These are phyloP conservation scores for Melinaea menophilus DNA, from an alignment of 2,888 invertebrate species.

Conservation along the genomic window DNA sequence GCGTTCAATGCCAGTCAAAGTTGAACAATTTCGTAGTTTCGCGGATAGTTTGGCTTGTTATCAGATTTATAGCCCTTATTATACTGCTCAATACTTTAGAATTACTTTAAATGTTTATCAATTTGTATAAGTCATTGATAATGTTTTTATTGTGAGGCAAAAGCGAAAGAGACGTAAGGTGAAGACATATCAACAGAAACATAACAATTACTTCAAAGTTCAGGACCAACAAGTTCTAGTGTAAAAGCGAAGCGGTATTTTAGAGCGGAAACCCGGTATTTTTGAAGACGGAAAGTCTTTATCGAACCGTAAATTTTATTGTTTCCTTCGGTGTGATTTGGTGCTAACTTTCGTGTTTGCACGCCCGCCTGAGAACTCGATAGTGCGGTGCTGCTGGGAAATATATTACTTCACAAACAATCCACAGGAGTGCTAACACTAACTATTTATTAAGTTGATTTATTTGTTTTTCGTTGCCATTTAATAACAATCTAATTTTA, in stretches of 20 bases:
- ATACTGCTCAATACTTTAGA: neutral
- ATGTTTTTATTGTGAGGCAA: neutral
- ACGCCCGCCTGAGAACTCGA: conserved; percentile 46
- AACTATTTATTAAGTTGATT: neutral
- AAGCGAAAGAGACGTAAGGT: neutral
- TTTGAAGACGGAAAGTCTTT: conserved; percentile 29
- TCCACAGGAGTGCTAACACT: conserved; percentile 2
- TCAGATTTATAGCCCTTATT: conserved; percentile 22
- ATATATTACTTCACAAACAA: conserved; percentile 13
- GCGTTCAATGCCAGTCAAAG: conserved; percentile 12
- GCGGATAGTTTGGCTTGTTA: conserved; percentile 20
- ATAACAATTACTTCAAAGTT: conserved; percentile 11
- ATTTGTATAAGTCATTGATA: neutral
- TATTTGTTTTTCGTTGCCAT: neutral
- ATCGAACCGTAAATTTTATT: conserved; percentile 70
- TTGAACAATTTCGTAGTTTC: conserved; percentile 16
- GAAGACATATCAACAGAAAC: neutral
- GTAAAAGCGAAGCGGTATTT: conserved; percentile 4
- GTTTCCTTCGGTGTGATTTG: conserved; percentile 55
- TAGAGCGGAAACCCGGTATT: neutral
- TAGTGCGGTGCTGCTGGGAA: conserved; percentile 42
- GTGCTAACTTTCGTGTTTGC: conserved; percentile 60
- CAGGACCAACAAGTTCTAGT: neutral
- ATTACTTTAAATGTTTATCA: neutral
- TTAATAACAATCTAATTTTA: neutral